Base-by-base conservation (phyloP, 2,113 vertebrate species). In the Thomomys bottae region DNA sequence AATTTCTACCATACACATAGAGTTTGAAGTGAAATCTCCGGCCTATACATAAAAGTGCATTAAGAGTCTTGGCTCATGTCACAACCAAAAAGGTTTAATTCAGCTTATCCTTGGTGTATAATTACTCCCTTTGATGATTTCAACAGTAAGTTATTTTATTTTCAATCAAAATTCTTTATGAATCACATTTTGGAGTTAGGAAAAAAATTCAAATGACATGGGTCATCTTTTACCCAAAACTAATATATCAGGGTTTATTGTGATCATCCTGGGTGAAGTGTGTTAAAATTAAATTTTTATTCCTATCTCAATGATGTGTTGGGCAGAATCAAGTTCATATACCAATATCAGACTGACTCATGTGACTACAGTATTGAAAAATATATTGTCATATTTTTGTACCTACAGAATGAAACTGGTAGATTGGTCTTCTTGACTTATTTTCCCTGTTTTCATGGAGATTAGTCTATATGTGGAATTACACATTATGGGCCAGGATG, bases 141-240 rank as follows among this genome's bases (percentile, higher is more conserved):
- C 5, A 71, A 36, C 82, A 84, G 40, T 66, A 30, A 89, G 28
- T 32, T 4, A 54, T 42, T 78, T 73, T 64, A 64, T 93, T 91
- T 91, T 88, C 45, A 79, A 38, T 81, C 57, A 92, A 93, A 94
- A 85, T 49, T 42, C 20, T 90, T 85, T 94, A 80, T 38, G 93
- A 82, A 38, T 70, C n/a, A 84, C 30, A 88, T 63, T 86, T 83
- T 68, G 80, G 90, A 90, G 26, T 90, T 67, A 83, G 5, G 34
- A 9, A 84, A 90, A 93, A 95, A 93, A 86, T 42, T 95, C 70
- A 91, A 70, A 89, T 77, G 36, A 54, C 40, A 75, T 89, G 28
- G 45, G 40, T 94, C 42, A 84, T 90, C 70, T 91, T 91, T 92
- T 93, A 67, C 83, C 94, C 88, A n/a, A 18, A 82, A 87, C 68